Percentiles rank a stretch among this genome's conserved stretches.
Evolutionary conservation across 2,888 invertebrate species (phyloP).

Genomic region (Graphium colonna): DNA sequence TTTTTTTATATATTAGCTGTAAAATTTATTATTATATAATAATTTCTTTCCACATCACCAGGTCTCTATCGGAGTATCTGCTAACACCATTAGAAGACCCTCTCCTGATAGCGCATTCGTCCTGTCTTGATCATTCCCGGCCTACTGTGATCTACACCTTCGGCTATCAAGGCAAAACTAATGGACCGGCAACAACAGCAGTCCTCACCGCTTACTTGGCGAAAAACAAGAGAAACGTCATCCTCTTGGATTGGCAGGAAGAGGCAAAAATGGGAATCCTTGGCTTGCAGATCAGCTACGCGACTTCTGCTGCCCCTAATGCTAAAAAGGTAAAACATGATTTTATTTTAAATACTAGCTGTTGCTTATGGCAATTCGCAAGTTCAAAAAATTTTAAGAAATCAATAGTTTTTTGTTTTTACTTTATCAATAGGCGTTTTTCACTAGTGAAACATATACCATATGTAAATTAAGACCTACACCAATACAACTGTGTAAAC

Average conservation of each 20-base stretch:
- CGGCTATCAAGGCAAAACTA: conserved; percentile 56
- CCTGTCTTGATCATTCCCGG: conserved; percentile 49
- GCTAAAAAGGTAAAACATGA: conserved; percentile 57
- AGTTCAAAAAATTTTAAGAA: too few species aligned
- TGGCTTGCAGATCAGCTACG: conserved; percentile 58
- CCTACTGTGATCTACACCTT: conserved; percentile 66
- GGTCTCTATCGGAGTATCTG: conserved; percentile 48
- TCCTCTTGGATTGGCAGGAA: conserved; percentile 68
- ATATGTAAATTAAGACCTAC: too few species aligned
- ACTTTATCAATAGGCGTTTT: too few species aligned
- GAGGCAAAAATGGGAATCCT: conserved; percentile 59
- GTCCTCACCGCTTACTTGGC: conserved; percentile 55
- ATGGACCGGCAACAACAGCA: conserved; percentile 62
- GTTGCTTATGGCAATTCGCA: too few species aligned
- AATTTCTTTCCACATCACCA: conserved; percentile 41
- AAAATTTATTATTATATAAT: too few species aligned
- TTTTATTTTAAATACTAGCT: too few species aligned
- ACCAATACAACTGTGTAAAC: too few species aligned
- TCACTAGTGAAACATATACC: too few species aligned
- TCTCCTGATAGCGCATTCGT: conserved; percentile 35
- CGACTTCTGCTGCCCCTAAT: conserved; percentile 59
- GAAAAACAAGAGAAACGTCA: conserved; percentile 59
- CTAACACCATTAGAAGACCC: conserved; percentile 45
- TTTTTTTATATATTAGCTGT: too few species aligned
- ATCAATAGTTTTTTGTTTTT: too few species aligned